Base-by-base conservation (phyloP, 2,113 vertebrate species). In the Cottus gobio region DNA sequence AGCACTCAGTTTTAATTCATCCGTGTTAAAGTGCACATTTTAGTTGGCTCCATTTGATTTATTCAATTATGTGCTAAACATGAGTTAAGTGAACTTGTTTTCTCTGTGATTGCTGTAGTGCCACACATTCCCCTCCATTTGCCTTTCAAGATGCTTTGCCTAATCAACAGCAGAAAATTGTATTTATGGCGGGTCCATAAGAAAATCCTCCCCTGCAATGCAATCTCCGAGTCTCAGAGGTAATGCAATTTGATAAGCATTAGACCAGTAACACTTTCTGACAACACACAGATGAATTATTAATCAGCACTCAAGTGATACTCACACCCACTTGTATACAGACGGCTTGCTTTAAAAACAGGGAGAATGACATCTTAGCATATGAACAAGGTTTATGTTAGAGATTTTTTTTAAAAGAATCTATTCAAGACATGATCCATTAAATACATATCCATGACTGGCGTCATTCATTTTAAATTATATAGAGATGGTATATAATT, bases 261-360 rank as follows among this genome's bases (percentile, higher is more conserved):
- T 57, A 68, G 57, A 75, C 50, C 57, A 71, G 58, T 62, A 77
- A 71, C 70, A 67, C 70, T 79, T 78, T 65, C 50, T 68, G 46
- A 82, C 52, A 84, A 71, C 75, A 75, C 65, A 50, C 57, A 39
- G 42, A 87, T 79, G 24, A 74, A 83, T 79, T 86, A 87, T 86
- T 90, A 77, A 90, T 89, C 77, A 62, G 26, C 48, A 8, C 50
- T 73, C 30, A 81, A 73, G 64, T 61, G 74, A 68, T 73, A 85
- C 80, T 84, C 84, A 70, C 77, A 75, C 74, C 52, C 42, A 18
- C 82, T 57, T 66, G 60, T 80, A 2, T 22, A 12, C 16, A 8
- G 28, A 60, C 68, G 73, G n/a, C 24, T 20, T 24, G 46, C 69
- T 66, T 26, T 39, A 39, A 11, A 71, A 58, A 0, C 15, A 16